A percentile compares a stretch with the other conserved stretches of the same genome.
phyloP scores from a whole-genome alignment of 2,113 vertebrate genomes.

The Ahaetulla prasina region DNA sequence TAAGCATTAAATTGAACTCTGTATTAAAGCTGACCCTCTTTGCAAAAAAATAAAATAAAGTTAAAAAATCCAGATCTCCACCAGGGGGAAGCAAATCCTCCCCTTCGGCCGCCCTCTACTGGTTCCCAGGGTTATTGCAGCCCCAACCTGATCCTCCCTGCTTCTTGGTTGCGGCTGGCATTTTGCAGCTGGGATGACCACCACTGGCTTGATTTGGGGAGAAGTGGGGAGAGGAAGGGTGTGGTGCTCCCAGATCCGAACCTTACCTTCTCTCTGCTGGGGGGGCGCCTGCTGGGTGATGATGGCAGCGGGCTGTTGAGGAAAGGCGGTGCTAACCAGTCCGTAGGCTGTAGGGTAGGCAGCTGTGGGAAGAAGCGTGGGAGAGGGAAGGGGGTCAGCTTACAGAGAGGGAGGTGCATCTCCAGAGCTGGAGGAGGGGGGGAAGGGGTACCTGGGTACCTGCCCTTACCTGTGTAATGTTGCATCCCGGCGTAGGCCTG shows the following conservation, averaged over 20 bases:
- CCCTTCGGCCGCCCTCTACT: neutral
- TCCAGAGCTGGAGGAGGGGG: neutral
- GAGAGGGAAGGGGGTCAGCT: neutral
- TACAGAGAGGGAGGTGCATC: fast-evolving
- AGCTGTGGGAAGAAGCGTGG: slow-evolving; percentile 63
- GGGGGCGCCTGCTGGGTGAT: slow-evolving; percentile 85
- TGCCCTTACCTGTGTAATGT: slow-evolving; percentile 83
- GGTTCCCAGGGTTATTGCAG: neutral
- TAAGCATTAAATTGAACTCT: neutral
- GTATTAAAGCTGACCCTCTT: neutral
- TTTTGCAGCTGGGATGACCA: neutral
- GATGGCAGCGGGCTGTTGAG: slow-evolving; percentile 82
- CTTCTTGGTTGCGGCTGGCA: neutral
- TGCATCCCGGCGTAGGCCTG: slow-evolving; percentile 92
- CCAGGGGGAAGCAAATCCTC: neutral
- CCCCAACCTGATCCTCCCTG: neutral
- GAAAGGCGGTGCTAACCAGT: slow-evolving; percentile 84
- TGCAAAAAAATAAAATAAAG: too few relatives aligned
- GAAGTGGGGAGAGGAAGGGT: too few relatives aligned
- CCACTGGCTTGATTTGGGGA: neutral
- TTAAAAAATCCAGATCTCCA: neutral
- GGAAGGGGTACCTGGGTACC: neutral
- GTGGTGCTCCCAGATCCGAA: neutral
- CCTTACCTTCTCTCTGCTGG: slow-evolving; percentile 64
- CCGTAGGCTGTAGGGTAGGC: slow-evolving; percentile 88